A percentile compares a stretch with the other conserved stretches of the same genome.
These are phyloP conservation scores for Bombus impatiens DNA, from an alignment of 1,140 invertebrate species.

Conservation along the genomic window DNA sequence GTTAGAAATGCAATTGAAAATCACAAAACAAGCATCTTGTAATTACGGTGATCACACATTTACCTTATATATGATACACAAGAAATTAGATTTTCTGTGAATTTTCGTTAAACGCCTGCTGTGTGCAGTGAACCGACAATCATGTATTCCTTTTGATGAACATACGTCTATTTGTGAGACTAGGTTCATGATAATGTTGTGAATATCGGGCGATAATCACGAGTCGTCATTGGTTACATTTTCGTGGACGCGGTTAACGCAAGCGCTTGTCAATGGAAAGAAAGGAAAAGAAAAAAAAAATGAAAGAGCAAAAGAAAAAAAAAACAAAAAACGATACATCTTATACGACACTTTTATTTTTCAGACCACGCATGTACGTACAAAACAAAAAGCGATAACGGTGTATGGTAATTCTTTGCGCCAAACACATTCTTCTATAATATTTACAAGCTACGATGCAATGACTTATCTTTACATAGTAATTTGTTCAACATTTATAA, in stretches of 20 bases:
- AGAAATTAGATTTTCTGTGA: slow-evolving; percentile 12
- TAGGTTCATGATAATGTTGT: neutral
- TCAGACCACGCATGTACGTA: slow-evolving; percentile 15
- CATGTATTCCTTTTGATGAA: slow-evolving; percentile 65
- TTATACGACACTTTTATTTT: slow-evolving; percentile 53
- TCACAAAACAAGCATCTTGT: slow-evolving; percentile 60
- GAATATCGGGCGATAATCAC: neutral
- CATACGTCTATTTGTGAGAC: slow-evolving; percentile 15
- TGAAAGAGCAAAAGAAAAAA: neutral
- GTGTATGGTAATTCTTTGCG: neutral
- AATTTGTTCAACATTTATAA: neutral
- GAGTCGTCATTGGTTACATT: neutral
- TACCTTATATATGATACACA: slow-evolving; percentile 4
- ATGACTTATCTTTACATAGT: neutral
- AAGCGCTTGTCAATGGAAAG: slow-evolving; percentile 3
- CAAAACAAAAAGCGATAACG: neutral
- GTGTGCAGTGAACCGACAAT: slow-evolving; percentile 75
- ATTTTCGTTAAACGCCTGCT: slow-evolving; percentile 40
- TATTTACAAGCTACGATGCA: slow-evolving; percentile 6
- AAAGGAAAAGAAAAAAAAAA: neutral
- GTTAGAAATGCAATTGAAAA: slow-evolving; percentile 41
- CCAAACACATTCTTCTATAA: neutral
- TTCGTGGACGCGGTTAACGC: neutral
- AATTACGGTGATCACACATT: slow-evolving; percentile 46
- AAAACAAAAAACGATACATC: neutral